Base-by-base conservation (phyloP, 2,113 vertebrate species). In the Aphyosemion australe region DNA sequence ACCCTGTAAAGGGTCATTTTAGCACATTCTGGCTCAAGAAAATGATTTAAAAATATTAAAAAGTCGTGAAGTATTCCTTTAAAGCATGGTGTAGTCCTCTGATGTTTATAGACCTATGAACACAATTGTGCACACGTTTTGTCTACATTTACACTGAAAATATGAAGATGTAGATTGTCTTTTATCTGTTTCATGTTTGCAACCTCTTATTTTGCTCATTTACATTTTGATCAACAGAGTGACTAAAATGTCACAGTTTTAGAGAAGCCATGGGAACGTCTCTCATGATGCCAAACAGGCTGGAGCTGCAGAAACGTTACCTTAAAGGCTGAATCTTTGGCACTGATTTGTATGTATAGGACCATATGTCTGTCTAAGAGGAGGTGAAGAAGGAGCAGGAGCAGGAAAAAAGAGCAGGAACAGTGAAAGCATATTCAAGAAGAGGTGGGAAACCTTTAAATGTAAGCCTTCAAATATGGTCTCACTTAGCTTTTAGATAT, bases 401-500 rank as follows among this genome's bases (percentile, higher is more conserved):
- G 54, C 15, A 62, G 47, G 68, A 73, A 64, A 82, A 65, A 72
- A 79, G 65, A 64, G 48, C 16, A 69, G 37, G 61, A 82, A 65
- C 54, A 69, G 55, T 61, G 62, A 72, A 75, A 26, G 70, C 67
- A 57, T 50, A 80, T 82, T 61, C 74, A 70, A 60, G 18, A 32
- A 69, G 57, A 68, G 60, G 65, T 70, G 41, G 41, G 79, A 83
- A 82, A 72, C 74, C 77, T 64, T 90, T 65, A 74, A 60, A 84
- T 74, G 41, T 89, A 87, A 91, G 88, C 88, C 86, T 61, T 37
- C 43, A 73, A 82, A 76, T 76, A 84, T 78, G 73, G 75, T 75
- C 77, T 82, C 81, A 89, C 84, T 88, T 84, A 87, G 81, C 82
- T 84, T 79, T 84, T 75, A 83, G 85, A 83, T 86, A 87, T 88